Evolutionary conservation across 2,888 invertebrate genomes (phyloP), one percentile per base, ranked within the genome.

Genomic region (Allophyes oxyacanthae): DNA sequence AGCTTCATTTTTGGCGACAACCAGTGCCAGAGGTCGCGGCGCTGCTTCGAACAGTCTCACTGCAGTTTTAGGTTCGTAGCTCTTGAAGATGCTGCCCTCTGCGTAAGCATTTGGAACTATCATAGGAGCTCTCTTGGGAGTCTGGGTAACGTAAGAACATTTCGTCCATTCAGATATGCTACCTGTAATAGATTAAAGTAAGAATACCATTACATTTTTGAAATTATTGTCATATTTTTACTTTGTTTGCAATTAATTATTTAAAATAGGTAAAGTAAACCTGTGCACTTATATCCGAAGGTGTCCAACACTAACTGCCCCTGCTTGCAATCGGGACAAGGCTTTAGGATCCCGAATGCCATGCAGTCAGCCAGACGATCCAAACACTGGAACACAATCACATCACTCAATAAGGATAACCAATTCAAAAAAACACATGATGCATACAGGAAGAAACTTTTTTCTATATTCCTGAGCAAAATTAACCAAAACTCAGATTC

Each of bases 91-190:
- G 0, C 91, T 54, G 70, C 94, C 90, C 0, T 90, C 92, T 70
- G 95, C 95, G 13, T 96, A 92, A 0, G 94, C 93, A 0, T 89
- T 77, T 0, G 98, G 97, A 11, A 99, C 87, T 72, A 90, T 93
- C 84, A 98, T 97, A 6, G 95, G 89, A 6, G 81, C 92, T 57
- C 99, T 94, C 64, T 95, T 93, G 0, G 99, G 99, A 37, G 96
- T 95, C 75, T 95, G 95, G 0, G 96, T 95, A 4, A 95, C 85
- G 76, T 96, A 95, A 51, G 95, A 94, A 86, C 99, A 99, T 87
- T 97, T 98, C 0, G 97, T 96, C 98, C 98, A 99, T 83, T 98
- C 99, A 9, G 96, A 96, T 30, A 97, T 77, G 82, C 96, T 94
- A 25, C 95, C 95, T 87, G 78, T 55, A 52, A n/a, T n/a, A n/a